Evolutionary conservation across 1,140 invertebrate genomes (phyloP).

Genomic region (Proales similis): DNA sequence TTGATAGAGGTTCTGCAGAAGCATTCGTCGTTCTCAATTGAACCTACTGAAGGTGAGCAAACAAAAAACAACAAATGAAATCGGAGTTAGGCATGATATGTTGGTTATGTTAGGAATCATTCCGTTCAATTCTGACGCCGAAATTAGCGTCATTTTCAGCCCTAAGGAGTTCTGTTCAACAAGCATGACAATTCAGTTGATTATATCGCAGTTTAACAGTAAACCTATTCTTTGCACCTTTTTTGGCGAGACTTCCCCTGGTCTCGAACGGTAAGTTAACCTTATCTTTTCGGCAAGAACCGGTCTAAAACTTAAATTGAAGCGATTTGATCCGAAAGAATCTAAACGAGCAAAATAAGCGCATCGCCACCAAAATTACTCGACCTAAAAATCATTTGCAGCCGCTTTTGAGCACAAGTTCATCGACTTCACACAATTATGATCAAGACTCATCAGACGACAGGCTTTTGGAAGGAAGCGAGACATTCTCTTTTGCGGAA

Average conservation of each 20-base stretch:
- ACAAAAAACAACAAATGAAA: neutral
- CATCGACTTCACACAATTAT: no score
- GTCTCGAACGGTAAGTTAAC: slow-evolving; percentile 44
- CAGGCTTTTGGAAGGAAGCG: no score
- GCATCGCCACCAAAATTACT: no score
- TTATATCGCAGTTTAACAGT: slow-evolving; percentile 51
- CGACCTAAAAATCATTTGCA: no score
- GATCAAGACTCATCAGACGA: no score
- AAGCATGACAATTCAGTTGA: slow-evolving; percentile 46
- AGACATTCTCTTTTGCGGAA: no score
- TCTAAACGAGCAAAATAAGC: no score
- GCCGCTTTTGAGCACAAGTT: no score
- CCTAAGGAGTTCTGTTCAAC: slow-evolving; percentile 50
- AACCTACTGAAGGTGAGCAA: slow-evolving; percentile 47
- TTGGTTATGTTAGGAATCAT: slow-evolving; percentile 45
- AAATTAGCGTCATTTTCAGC: slow-evolving; percentile 48
- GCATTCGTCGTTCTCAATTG: slow-evolving; percentile 47
- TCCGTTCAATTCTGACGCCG: slow-evolving; percentile 46
- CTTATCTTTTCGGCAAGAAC: neutral
- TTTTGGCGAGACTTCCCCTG: slow-evolving; percentile 46
- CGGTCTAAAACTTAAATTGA: no score
- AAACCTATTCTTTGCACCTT: slow-evolving; percentile 49
- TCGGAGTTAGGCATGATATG: neutral
- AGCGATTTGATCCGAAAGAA: no score
- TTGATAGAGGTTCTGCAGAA: slow-evolving; percentile 46